Conservation (phyloP, 2,888 invertebrate species). For the Leistus spinibarbis region DNA sequence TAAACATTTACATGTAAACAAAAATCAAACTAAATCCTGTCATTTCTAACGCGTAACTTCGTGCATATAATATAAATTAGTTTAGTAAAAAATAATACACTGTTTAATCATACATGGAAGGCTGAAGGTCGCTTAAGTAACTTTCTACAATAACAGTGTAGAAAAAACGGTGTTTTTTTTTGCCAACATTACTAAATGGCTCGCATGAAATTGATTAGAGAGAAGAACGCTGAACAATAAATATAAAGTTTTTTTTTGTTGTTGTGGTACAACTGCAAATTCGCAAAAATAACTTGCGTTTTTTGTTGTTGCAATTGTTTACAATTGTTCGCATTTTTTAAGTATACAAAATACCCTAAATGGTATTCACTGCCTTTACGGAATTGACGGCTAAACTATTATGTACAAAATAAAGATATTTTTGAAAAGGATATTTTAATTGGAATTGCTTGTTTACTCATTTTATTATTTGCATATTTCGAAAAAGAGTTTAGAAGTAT, state of each 20-base stretch:
- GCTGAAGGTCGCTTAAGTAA: background rate
- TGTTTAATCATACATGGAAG: constrained; percentile 1
- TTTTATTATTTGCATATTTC: too few species aligned
- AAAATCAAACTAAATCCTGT: background rate
- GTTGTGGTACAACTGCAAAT: background rate
- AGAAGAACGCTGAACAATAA: background rate
- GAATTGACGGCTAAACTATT: too few species aligned
- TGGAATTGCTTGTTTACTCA: too few species aligned
- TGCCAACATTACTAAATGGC: background rate
- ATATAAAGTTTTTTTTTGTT: background rate
- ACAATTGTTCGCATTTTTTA: background rate
- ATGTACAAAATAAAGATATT: too few species aligned
- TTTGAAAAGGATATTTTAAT: too few species aligned
- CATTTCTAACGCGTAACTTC: background rate
- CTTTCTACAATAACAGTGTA: background rate
- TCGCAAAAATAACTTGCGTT: background rate
- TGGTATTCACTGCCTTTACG: too few species aligned
- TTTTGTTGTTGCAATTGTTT: background rate
- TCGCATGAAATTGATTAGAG: constrained; percentile 8
- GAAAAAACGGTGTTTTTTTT: background rate
- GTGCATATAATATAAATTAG: too few species aligned
- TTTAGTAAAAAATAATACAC: background rate
- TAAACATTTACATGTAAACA: background rate
- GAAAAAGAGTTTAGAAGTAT: too few species aligned
- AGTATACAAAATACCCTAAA: too few species aligned